Evolutionary conservation across 64 coral and sea anemone species (phyloP).

Genomic region (Astreopora myriophthalma): DNA sequence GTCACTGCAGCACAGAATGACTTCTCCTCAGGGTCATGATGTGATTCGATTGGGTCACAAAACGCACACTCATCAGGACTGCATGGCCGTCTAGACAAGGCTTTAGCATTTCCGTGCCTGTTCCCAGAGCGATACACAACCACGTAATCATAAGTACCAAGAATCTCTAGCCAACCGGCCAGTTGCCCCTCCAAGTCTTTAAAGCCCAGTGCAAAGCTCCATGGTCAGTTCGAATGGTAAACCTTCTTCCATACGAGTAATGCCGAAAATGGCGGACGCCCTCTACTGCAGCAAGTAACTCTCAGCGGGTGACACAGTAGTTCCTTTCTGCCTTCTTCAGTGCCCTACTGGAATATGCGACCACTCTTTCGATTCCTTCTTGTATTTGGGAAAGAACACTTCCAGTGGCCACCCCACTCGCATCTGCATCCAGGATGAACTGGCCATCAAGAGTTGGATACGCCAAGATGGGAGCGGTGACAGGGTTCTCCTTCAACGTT

Average conservation of each 20-base stretch:
- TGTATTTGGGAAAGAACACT: constrained; percentile 35
- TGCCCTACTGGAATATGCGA: too few species aligned
- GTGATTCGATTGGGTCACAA: background rate
- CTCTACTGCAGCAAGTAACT: background rate
- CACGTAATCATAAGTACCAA: constrained; percentile 19
- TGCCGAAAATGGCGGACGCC: constrained; percentile 16
- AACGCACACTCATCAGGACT: background rate
- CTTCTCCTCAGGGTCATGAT: background rate
- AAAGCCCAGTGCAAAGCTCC: constrained; percentile 34
- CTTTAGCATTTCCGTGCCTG: constrained; percentile 50
- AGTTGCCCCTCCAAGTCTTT: constrained; percentile 57
- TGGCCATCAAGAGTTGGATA: constrained; percentile 1
- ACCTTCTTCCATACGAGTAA: constrained; percentile 53
- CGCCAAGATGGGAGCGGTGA: background rate
- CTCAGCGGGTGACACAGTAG: constrained; percentile 37
- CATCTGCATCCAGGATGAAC: constrained; percentile 32
- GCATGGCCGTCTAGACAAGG: constrained; percentile 31
- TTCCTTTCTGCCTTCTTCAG: background rate
- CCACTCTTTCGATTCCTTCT: background rate
- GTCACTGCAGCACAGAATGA: background rate
- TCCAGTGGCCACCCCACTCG: constrained; percentile 1
- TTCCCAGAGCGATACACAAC: background rate
- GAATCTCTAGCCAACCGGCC: constrained; percentile 25
- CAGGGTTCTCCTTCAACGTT: background rate
- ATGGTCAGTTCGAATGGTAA: constrained; percentile 29